These are phyloP conservation scores for Apistogramma diplotaenia DNA, from an alignment of 2,113 vertebrate genomes.

Conservation along the genomic window DNA sequence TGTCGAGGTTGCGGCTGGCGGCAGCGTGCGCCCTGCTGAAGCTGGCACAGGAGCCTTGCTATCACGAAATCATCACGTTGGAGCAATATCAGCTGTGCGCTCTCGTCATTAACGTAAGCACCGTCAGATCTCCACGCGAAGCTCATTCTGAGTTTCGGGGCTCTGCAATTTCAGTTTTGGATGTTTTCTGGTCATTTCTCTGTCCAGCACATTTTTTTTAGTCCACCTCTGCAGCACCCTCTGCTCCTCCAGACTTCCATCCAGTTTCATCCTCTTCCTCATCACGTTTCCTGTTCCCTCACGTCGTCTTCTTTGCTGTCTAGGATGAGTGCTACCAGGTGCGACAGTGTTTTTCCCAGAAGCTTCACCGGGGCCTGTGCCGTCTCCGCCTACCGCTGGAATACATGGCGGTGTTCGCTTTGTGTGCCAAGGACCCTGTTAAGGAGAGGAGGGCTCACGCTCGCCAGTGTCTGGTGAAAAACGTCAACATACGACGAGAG, in stretches of 20 bases:
- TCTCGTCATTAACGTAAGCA: slow-evolving; percentile 91
- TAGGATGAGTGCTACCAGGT: slow-evolving; percentile 99
- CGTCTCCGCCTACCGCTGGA: slow-evolving; percentile 93
- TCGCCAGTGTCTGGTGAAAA: slow-evolving; percentile 96
- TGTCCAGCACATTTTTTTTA: neutral
- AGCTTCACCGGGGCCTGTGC: slow-evolving; percentile 95
- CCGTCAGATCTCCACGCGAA: fast-evolving
- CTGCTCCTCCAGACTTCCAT: neutral
- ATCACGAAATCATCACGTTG: slow-evolving; percentile 98
- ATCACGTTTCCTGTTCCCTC: neutral
- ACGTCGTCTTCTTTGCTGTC: neutral
- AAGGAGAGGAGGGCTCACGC: slow-evolving; percentile 97
- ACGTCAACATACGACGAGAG: slow-evolving; percentile 94
- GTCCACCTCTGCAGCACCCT: neutral
- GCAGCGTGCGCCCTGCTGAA: slow-evolving; percentile 94
- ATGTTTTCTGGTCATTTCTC: neutral
- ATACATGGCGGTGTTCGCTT: slow-evolving; percentile 95
- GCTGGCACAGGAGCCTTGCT: slow-evolving; percentile 96
- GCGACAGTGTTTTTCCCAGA: slow-evolving; percentile 95
- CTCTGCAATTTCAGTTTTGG: neutral
- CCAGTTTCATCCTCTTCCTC: neutral
- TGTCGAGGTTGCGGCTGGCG: slow-evolving; percentile 94
- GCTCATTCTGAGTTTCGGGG: neutral
- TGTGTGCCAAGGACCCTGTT: slow-evolving; percentile 97
- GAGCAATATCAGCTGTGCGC: slow-evolving; percentile 98